Base-by-base conservation (phyloP, 2,888 invertebrate species). In the Nesidiocoris tenuis region DNA sequence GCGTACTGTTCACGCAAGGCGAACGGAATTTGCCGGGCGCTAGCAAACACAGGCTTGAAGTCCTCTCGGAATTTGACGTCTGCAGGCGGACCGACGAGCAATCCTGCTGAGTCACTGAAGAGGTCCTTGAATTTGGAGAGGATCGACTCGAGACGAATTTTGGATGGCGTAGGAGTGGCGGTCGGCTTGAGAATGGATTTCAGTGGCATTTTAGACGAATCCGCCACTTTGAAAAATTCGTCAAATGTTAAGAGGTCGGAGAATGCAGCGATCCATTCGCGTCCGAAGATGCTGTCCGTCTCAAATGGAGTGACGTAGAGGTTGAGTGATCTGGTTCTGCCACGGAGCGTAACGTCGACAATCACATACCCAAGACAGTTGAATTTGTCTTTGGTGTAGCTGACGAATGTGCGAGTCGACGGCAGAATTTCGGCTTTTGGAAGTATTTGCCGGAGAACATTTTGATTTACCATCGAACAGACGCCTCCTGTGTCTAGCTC, bases 401-500 rank as follows among this genome's bases (percentile, higher is more conserved):
- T 59, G 17, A 59, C 59, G 17, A 59, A 59, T 5, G 59, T n/a
- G 7, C 59, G 9, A 17, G 59, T 16, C n/a, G 59, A 59, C 54
- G 54, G 54, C n/a, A n/a, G n/a, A n/a, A n/a, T n/a, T n/a, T n/a
- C n/a, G n/a, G n/a, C n/a, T n/a, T n/a, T n/a, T n/a, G n/a, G n/a
- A n/a, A n/a, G n/a, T n/a, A n/a, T n/a, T n/a, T n/a, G n/a, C 67
- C 55, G 39, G 55, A 12, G 17, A 67, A 55, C 9, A 19, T 55
- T 16, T 56, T 55, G 5, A 56, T n/a, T n/a, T n/a, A n/a, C n/a
- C n/a, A n/a, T n/a, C n/a, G n/a, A n/a, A n/a, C n/a, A n/a, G n/a
- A n/a, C 67, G 7, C 67, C 67, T 21, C 67, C 67, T 21, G 67
- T 55, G 18, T 67, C 67, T 1, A 67, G 17, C 23, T 67, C 67